Percentiles rank a stretch among this genome's conserved stretches.
Evolutionary conservation across 2,797 vertebrate genomes (phyloP).

Genomic region (Hippoglossus hippoglossus): DNA sequence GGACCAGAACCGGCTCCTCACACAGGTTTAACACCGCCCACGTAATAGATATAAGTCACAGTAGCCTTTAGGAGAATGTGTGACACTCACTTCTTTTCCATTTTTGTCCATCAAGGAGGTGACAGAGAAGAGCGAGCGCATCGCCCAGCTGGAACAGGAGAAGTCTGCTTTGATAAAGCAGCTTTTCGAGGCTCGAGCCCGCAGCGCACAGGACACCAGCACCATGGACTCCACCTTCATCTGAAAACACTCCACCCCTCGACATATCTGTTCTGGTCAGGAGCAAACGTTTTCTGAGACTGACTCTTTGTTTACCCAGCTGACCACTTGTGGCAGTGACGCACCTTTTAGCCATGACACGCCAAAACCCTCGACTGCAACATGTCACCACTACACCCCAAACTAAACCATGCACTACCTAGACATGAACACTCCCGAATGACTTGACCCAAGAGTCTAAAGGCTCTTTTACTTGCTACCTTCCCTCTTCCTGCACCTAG

Average conservation of each 20-base stretch:
- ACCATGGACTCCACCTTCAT: conserved; percentile 97
- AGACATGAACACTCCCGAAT: conserved; percentile 33
- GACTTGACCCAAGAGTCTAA: conserved; percentile 14
- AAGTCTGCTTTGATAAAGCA: conserved; percentile 96
- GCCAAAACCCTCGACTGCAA: conserved; percentile 77
- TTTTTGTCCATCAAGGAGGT: conserved; percentile 86
- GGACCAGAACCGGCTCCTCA: conserved; percentile 96
- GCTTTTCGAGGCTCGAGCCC: conserved; percentile 92
- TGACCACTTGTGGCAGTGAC: conserved; percentile 50
- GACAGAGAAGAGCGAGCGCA: conserved; percentile 91
- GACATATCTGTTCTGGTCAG: conserved; percentile 13
- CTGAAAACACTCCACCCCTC: conserved; percentile 70
- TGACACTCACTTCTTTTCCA: neutral
- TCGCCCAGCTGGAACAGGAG: conserved; percentile 96
- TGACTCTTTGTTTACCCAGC: conserved; percentile 57
- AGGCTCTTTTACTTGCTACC: conserved; percentile 21
- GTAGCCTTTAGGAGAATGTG: neutral
- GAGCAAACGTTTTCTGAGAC: conserved; percentile 24
- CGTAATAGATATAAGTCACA: neutral
- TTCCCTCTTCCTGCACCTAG: conserved; percentile 26
- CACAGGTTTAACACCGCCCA: conserved; percentile 83
- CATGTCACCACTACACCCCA: conserved; percentile 70
- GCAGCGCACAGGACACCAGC: conserved; percentile 84
- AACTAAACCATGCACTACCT: conserved; percentile 44
- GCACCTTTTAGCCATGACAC: conserved; percentile 61